phyloP scores from a whole-genome alignment of 2,113 vertebrate genomes.

The Misgurnus mizolepis region DNA sequence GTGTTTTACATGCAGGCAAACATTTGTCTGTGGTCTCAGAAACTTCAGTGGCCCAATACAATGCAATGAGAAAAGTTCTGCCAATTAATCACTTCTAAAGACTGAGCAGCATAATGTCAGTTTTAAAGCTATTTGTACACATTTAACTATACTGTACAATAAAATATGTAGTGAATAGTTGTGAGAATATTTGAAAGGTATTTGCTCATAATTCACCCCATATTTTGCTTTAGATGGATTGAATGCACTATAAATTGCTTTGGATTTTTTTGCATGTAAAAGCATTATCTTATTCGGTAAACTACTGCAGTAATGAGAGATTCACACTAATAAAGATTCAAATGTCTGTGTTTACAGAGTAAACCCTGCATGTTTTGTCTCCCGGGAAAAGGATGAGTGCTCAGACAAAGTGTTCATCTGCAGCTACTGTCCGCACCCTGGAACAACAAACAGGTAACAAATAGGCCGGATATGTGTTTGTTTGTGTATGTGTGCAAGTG shows the following conservation, averaged over 20 bases:
- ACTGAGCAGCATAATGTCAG: too few relatives aligned
- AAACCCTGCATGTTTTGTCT: slow-evolving; percentile 19
- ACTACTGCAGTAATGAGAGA: too few relatives aligned
- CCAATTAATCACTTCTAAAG: neutral
- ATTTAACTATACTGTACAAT: too few relatives aligned
- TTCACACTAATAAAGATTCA: too few relatives aligned
- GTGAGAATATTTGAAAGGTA: too few relatives aligned
- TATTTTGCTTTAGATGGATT: too few relatives aligned
- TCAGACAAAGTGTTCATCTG: slow-evolving; percentile 36
- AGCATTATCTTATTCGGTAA: too few relatives aligned
- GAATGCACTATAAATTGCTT: too few relatives aligned
- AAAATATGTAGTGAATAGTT: too few relatives aligned
- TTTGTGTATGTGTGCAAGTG: neutral
- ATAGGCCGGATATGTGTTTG: slow-evolving; percentile 13
- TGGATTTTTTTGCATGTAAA: too few relatives aligned
- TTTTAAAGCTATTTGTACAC: too few relatives aligned
- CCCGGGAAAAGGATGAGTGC: slow-evolving; percentile 16
- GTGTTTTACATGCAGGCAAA: neutral
- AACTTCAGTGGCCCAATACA: neutral
- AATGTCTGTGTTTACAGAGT: slow-evolving; percentile 3
- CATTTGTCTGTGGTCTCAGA: neutral
- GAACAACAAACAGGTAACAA: slow-evolving; percentile 50
- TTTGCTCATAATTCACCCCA: too few relatives aligned
- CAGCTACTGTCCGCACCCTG: slow-evolving; percentile 12
- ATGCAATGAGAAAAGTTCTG: neutral